Conservation (phyloP, 2,888 invertebrate genomes). For the Erebia epiphron region DNA sequence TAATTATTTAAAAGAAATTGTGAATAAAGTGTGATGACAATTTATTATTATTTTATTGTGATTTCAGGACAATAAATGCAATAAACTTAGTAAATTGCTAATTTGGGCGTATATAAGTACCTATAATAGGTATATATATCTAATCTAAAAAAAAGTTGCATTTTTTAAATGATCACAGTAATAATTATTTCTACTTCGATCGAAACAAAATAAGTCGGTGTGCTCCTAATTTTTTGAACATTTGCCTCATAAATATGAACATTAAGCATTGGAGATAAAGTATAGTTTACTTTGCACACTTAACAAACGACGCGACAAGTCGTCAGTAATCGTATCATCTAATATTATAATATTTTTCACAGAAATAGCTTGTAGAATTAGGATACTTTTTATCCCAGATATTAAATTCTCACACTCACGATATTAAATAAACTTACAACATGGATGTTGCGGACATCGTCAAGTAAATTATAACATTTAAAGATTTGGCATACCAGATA, state of each 20-base stretch:
- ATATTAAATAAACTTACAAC: too few species aligned
- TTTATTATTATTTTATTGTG: background rate
- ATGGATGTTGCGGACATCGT: too few species aligned
- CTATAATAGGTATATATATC: too few species aligned
- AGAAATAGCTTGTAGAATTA: too few species aligned
- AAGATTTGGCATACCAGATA: slow-evolving; percentile 9
- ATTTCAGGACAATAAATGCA: background rate
- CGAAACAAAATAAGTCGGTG: too few species aligned
- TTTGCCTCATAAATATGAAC: background rate
- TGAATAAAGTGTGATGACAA: background rate
- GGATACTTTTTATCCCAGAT: too few species aligned
- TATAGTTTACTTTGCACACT: background rate
- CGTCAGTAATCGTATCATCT: too few species aligned
- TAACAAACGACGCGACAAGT: background rate
- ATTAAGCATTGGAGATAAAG: background rate
- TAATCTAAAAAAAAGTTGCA: too few species aligned
- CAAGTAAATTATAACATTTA: background rate
- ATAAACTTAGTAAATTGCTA: background rate
- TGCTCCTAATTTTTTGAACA: background rate
- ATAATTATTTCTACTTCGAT: too few species aligned
- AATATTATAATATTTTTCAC: too few species aligned
- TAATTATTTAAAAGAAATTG: background rate
- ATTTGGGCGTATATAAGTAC: background rate
- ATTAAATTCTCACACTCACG: too few species aligned
- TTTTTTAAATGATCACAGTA: too few species aligned